Evolutionary conservation across 2,113 vertebrate species (phyloP).

Genomic region (Macrotis lagotis): DNA sequence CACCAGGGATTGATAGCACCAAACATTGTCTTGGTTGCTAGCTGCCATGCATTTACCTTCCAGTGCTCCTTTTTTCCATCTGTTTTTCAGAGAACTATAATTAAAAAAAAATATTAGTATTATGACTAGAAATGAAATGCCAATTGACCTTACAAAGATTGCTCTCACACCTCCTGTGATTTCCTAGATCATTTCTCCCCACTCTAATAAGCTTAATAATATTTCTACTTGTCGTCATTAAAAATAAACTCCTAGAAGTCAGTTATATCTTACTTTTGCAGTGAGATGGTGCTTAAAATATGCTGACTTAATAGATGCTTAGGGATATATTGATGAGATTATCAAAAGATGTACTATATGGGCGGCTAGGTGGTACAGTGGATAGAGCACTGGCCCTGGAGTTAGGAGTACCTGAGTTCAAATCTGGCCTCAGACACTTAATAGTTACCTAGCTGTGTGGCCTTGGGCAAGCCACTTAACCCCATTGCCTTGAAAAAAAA

Average conservation of each 20-base stretch:
- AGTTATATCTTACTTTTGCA: not conserved
- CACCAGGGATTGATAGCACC: not conserved
- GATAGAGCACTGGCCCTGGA: no score
- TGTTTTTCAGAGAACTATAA: not conserved
- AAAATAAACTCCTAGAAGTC: not conserved
- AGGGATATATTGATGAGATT: not conserved
- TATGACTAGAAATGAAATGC: not conserved
- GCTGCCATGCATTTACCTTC: not conserved
- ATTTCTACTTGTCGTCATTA: fast-evolving
- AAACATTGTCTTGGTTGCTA: not conserved
- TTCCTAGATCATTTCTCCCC: not conserved
- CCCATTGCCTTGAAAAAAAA: no score
- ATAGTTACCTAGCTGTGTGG: no score
- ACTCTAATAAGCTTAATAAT: not conserved
- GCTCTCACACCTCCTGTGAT: no score
- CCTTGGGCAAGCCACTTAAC: no score
- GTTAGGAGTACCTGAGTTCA: no score
- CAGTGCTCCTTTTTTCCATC: no score
- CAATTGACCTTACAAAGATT: not conserved
- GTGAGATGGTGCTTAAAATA: not conserved
- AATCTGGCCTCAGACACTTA: no score
- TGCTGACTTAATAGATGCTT: not conserved
- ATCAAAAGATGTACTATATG: not conserved
- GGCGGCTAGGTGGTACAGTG: no score
- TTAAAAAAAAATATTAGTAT: not conserved